Evolutionary conservation across 1,140 invertebrate species (phyloP), one percentile per base, ranked within the genome.

Genomic region (Nephila pilipes): DNA sequence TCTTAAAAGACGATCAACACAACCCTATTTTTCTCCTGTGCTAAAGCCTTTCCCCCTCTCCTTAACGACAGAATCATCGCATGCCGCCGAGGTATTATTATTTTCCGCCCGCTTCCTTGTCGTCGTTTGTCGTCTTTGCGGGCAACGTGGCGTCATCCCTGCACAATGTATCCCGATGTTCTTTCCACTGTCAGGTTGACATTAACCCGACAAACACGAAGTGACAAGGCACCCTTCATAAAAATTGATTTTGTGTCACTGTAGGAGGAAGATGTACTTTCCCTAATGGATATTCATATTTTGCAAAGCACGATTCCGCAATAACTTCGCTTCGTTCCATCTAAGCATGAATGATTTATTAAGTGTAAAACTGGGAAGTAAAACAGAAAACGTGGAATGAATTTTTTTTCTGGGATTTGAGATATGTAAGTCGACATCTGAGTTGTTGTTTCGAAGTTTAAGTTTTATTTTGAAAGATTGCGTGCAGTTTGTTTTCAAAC

Each of bases 171-270:
- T 65, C n/a, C 63, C 46, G 12, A 46, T 46, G 25, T 32, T 87
- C 57, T 32, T 32, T 38, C 55, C 87, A 25, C 29, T 60, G 57
- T 16, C 85, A 87, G 57, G 25, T 87, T 87, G 38, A 79, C 65
- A 89, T 65, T 75, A 89, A 69, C 63, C 60, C 87, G 87, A 89
- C 87, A 89, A 89, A 89, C n/a, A 54, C 63, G 65, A 89, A 25
- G 65, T 89, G 87, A 89, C 87, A 89, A 79, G 87, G 36, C 87
- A 89, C 63, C 60, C 38, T 63, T 75, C 87, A 87, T 89, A 69
- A 54, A 69, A 69, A 89, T 89, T 89, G 87, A 89, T 89, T 89
- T 89, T 89, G 10, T 57, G 87, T 79, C 87, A 75, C 63, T 10
- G n/a, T 22, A 12, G 22, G n/a, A 32, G 83, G 46, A 85, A 57